Percentiles rank a stretch among this genome's conserved stretches.
Conservation (phyloP, 1,140 invertebrate genomes). For the Drosophila willistoni region DNA sequence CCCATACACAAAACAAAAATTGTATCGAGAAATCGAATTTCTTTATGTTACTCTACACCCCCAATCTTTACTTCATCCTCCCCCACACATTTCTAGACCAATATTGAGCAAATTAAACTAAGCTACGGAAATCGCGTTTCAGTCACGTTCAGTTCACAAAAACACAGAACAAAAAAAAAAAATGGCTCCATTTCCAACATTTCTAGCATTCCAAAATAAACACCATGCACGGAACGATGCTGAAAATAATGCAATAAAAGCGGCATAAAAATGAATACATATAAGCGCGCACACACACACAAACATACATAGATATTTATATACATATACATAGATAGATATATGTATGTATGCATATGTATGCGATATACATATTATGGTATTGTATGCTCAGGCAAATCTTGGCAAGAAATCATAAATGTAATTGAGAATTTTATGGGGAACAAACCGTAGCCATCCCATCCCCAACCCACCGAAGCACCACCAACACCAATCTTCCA, state of each 20-base stretch:
- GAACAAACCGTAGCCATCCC: not conserved
- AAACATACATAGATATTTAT: slow-evolving; percentile 25
- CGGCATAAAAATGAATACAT: slow-evolving; percentile 72
- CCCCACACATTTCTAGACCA: slow-evolving; percentile 25
- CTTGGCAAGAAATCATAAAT: slow-evolving; percentile 79
- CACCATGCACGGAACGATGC: slow-evolving; percentile 64
- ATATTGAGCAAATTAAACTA: slow-evolving; percentile 79
- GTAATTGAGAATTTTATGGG: slow-evolving; percentile 78
- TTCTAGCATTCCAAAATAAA: slow-evolving; percentile 61
- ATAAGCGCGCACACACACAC: slow-evolving; percentile 31
- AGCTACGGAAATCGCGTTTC: slow-evolving; percentile 72
- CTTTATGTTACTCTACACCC: not conserved
- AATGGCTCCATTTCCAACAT: slow-evolving; percentile 72
- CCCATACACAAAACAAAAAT: not conserved
- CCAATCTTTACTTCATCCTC: not conserved
- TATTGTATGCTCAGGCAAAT: slow-evolving; percentile 50
- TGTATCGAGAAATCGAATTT: slow-evolving; percentile 5
- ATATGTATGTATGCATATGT: slow-evolving; percentile 5
- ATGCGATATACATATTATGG: slow-evolving; percentile 15
- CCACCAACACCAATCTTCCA: not conserved
- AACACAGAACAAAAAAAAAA: slow-evolving; percentile 43
- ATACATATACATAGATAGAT: not conserved
- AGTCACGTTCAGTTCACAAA: slow-evolving; percentile 67
- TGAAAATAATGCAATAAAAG: slow-evolving; percentile 79
- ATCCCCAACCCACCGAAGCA: not conserved